Conservation (phyloP, 1,140 invertebrate genomes). For the Brachionus paranguensis region DNA sequence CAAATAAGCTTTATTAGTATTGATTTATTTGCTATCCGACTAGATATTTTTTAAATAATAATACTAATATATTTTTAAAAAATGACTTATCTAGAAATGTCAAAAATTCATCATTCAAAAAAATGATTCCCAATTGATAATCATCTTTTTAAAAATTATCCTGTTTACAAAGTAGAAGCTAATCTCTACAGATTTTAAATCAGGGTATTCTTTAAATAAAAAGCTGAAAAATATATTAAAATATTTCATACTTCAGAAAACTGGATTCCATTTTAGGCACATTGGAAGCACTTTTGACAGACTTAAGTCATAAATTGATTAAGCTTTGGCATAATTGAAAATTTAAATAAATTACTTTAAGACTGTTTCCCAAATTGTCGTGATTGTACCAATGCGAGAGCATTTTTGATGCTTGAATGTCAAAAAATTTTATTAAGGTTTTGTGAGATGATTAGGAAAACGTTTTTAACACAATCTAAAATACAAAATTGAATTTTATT, state of each 20-base stretch:
- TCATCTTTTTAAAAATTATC: background rate
- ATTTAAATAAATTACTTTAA: conserved; percentile 5
- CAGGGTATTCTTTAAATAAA: background rate
- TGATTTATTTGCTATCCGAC: background rate
- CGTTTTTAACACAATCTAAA: background rate
- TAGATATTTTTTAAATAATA: background rate
- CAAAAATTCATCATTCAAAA: background rate
- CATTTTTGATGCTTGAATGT: background rate
- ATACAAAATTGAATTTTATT: background rate
- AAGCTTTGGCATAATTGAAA: background rate
- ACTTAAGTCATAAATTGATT: background rate
- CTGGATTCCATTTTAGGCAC: background rate
- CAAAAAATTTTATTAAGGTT: background rate
- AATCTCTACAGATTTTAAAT: background rate
- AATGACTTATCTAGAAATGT: background rate
- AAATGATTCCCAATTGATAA: background rate
- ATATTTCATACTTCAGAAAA: background rate
- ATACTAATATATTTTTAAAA: background rate
- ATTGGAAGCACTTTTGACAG: background rate
- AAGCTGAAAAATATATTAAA: background rate
- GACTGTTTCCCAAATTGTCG: conserved; percentile 24
- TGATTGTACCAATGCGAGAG: conserved; percentile 39
- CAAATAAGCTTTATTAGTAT: background rate
- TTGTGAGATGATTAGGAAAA: background rate
- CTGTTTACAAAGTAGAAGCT: background rate